Percentiles rank a stretch among this genome's conserved stretches.
phyloP scores from a whole-genome alignment of 2,888 invertebrate species.

The Limnephilus lunatus region DNA sequence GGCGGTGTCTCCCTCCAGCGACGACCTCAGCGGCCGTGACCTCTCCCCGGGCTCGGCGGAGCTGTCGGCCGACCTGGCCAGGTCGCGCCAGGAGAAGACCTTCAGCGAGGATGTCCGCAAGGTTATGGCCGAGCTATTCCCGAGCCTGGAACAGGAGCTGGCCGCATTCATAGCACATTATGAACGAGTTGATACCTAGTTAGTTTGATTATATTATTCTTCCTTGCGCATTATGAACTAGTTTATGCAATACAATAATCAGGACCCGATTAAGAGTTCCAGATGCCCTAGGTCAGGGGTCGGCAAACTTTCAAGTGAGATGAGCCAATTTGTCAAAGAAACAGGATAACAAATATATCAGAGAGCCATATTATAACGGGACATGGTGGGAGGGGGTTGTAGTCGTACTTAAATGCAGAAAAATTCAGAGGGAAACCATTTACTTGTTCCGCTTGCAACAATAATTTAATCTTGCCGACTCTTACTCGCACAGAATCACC shows the following conservation, averaged over 20 bases:
- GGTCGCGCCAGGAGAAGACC: conserved; percentile 68
- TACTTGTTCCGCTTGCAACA: too few relatives aligned
- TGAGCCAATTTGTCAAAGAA: too few relatives aligned
- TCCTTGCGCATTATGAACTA: conserved; percentile 65
- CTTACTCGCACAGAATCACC: too few relatives aligned
- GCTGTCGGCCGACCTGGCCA: conserved; percentile 49
- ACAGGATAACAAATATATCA: too few relatives aligned
- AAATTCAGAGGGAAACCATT: too few relatives aligned
- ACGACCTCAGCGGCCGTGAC: conserved; percentile 64
- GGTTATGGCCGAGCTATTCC: conserved; percentile 94
- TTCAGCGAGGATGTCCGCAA: conserved; percentile 87
- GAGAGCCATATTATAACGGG: too few relatives aligned
- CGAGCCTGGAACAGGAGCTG: conserved; percentile 90
- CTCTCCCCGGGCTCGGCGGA: conserved; percentile 63
- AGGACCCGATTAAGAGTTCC: too few relatives aligned
- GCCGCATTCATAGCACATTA: conserved; percentile 90
- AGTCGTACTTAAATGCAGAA: too few relatives aligned
- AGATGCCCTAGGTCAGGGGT: too few relatives aligned
- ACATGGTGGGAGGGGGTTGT: too few relatives aligned
- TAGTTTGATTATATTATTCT: conserved; percentile 72
- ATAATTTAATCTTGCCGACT: too few relatives aligned
- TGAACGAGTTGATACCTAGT: conserved; percentile 94
- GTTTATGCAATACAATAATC: not conserved
- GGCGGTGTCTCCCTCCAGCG: conserved; percentile 63
- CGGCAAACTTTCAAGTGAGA: too few relatives aligned